Evolutionary conservation across 2,113 vertebrate species (phyloP).

Genomic region (Grantiella picta): DNA sequence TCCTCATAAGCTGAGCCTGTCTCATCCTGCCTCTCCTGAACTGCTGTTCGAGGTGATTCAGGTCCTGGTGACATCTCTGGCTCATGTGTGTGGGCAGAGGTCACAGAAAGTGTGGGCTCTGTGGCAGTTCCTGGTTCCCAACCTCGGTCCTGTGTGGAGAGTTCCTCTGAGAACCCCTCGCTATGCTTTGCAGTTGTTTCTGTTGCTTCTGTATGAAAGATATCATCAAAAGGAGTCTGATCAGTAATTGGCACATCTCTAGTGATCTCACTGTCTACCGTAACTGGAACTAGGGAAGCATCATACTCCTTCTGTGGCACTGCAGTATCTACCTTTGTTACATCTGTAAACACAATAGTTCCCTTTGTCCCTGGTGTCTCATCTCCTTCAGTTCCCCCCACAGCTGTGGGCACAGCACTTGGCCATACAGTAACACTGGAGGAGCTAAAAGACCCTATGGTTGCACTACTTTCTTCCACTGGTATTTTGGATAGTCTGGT

Average conservation of each 20-base stretch:
- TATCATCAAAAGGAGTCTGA: slow-evolving; percentile 15
- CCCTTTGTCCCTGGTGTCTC: background rate
- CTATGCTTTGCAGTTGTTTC: slow-evolving; percentile 11
- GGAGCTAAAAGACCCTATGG: background rate
- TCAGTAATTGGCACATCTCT: slow-evolving; percentile 20
- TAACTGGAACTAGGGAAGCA: slow-evolving; percentile 22
- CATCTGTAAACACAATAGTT: background rate
- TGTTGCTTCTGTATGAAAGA: slow-evolving; percentile 28
- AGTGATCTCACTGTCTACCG: slow-evolving; percentile 42
- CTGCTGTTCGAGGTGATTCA: background rate
- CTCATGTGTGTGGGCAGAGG: background rate
- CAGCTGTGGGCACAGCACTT: background rate
- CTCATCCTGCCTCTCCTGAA: background rate
- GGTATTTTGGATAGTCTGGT: slow-evolving; percentile 47
- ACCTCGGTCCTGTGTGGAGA: background rate
- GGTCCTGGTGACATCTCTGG: background rate
- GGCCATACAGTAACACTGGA: background rate
- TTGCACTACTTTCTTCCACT: slow-evolving; percentile 18
- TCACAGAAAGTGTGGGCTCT: background rate
- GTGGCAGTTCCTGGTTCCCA: background rate
- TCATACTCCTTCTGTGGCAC: slow-evolving; percentile 37
- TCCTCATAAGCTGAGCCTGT: slow-evolving; percentile 57
- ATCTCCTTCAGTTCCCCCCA: background rate
- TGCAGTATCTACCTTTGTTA: slow-evolving; percentile 8
- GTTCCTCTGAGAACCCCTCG: background rate